These are phyloP conservation scores for Drosophila putrida DNA, from an alignment of 2,888 invertebrate species.

Conservation along the genomic window DNA sequence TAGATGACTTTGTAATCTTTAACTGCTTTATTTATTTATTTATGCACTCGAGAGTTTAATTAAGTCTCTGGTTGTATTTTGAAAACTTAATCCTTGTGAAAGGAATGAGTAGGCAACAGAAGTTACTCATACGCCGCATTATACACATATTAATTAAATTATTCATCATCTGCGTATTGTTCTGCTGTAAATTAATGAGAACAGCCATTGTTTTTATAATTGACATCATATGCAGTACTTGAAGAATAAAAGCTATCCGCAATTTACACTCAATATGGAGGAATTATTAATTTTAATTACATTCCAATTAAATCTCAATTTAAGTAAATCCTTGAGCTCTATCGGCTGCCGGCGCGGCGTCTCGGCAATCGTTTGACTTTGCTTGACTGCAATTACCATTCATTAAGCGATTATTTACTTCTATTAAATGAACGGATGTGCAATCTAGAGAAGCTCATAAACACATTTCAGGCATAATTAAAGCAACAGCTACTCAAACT, in stretches of 20 bases:
- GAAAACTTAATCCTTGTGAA: background rate
- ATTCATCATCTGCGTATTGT: conserved; percentile 12
- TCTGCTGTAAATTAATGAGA: conserved; percentile 18
- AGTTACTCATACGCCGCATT: background rate
- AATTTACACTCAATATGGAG: conserved; percentile 48
- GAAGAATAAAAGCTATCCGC: conserved; percentile 39
- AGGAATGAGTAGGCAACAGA: background rate
- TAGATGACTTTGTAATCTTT: background rate
- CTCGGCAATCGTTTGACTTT: conserved; percentile 35
- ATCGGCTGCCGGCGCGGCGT: conserved; percentile 5
- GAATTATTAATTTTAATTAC: conserved; percentile 75
- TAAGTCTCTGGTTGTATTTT: background rate
- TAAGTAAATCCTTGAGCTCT: conserved; percentile 45
- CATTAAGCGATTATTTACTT: conserved; percentile 46
- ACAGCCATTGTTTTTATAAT: conserved; percentile 18
- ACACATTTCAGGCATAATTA: conserved; percentile 26
- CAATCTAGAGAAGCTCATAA: conserved; percentile 13
- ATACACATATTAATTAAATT: conserved; percentile 33
- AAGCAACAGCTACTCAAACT: background rate
- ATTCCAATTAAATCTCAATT: conserved; percentile 73
- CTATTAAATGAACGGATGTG: conserved; percentile 28
- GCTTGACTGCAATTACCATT: conserved; percentile 53
- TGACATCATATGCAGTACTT: background rate
- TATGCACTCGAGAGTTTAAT: background rate
- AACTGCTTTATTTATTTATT: background rate